These are phyloP conservation scores for Akabosia matsudoensis DNA, from an alignment of 1,140 invertebrate species.

Conservation along the genomic window DNA sequence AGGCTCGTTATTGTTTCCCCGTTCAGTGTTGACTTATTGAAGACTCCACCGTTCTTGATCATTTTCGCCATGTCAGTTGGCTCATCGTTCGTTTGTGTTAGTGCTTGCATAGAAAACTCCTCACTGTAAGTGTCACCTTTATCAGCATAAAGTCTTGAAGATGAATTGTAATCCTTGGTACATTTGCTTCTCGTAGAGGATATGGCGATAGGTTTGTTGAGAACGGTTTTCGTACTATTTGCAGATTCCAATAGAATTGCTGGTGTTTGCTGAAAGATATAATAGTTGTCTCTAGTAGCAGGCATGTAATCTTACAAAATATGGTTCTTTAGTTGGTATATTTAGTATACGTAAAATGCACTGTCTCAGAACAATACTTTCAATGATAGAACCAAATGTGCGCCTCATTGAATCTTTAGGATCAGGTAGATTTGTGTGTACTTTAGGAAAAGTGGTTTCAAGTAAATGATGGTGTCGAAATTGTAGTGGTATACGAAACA, in stretches of 20 bases:
- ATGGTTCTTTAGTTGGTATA: neutral
- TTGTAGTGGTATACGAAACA: too few species aligned
- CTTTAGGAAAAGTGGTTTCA: too few species aligned
- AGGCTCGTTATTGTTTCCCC: neutral
- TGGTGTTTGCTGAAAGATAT: constrained; percentile 4
- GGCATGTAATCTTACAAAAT: neutral
- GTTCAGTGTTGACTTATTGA: neutral
- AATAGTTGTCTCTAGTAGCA: neutral
- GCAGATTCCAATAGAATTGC: neutral
- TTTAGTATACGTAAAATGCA: too few species aligned
- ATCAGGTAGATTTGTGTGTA: too few species aligned
- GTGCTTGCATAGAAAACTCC: neutral
- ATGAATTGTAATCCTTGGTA: neutral
- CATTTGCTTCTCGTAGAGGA: neutral
- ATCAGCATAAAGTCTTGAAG: neutral
- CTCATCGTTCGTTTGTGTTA: neutral
- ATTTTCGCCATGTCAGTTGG: neutral
- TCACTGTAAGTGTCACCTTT: constrained; percentile 9
- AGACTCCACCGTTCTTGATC: neutral
- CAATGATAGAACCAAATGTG: too few species aligned
- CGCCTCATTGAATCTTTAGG: too few species aligned
- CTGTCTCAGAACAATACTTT: too few species aligned
- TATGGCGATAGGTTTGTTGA: neutral
- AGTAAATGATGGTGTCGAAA: too few species aligned
- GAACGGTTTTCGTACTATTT: neutral